Evolutionary conservation across 1,140 invertebrate species (phyloP), one percentile per base, ranked within the genome.

Genomic region (Drosophila watanabei): DNA sequence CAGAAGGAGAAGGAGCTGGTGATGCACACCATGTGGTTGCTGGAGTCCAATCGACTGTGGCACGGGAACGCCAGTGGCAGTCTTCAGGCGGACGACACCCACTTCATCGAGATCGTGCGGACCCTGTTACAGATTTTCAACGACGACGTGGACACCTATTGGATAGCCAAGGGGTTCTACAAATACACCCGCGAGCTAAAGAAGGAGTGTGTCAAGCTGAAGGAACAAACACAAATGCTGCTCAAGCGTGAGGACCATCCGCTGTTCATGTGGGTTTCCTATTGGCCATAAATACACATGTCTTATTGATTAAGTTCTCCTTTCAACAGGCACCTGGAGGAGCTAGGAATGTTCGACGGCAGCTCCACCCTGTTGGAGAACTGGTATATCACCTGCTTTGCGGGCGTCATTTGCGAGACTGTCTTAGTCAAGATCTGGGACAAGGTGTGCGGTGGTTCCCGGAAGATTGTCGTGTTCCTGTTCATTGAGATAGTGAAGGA

Each of bases 341-440:
- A 94, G 94, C 57, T 95, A 94, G 65, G 94, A 94, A 73, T 94
- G 94, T 46, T 92, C 95, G 80, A 94, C 39, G 41, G 54, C 8
- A 65, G 95, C 39, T 94, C 90, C 46, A 92, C 96, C 52, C 95
- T 96, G 18, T 93, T 97, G 48, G 94, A 95, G 56, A 94, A 94
- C 76, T 98, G 97, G 97, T 97, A 97, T 91, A 95, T 95, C 75
- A 96, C 95, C 49, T 97, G 96, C 92, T 98, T 98, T 94, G 96
- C 97, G 68, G 96, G 96, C 46, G 94, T 97, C 16, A 94, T 98
- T 45, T 96, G 96, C 83, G 95, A 97, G 83, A 95, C 95, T 45
- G 96, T 96, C 20, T 94, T 98, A 69, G 96, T 87, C 73, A 97
- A 97, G 93, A 96, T 98, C 68, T 98, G 97, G 96, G 97, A 98